Conservation (phyloP, 1,140 invertebrate species). For the Caerostris extrusa region DNA sequence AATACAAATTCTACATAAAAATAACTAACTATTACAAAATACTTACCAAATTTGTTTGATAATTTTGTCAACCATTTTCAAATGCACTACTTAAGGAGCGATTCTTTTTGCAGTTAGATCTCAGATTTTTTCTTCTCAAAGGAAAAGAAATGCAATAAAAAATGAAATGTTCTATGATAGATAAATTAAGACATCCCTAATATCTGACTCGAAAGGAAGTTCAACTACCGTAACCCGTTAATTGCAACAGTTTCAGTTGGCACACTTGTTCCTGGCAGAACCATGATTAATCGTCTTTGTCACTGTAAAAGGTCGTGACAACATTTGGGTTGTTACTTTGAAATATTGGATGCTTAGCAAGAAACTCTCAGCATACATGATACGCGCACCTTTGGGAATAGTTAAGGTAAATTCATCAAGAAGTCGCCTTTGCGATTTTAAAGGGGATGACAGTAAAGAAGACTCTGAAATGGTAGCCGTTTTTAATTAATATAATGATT, state of each 20-base stretch:
- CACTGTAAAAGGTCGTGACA: constrained; percentile 34
- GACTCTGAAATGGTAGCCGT: not conserved
- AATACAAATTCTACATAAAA: no score
- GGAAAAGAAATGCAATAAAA: no score
- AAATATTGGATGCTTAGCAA: constrained; percentile 41
- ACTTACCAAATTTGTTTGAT: no score
- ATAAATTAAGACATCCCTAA: constrained; percentile 17
- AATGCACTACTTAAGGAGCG: no score
- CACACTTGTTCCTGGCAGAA: constrained; percentile 44
- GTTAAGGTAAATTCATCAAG: not conserved
- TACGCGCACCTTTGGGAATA: not conserved
- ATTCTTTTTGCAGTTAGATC: no score
- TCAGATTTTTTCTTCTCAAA: no score
- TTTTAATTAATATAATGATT: not conserved
- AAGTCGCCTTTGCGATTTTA: not conserved
- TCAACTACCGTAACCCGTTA: constrained; percentile 56
- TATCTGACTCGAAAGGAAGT: constrained; percentile 37
- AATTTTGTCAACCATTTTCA: no score
- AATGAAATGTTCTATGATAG: not conserved
- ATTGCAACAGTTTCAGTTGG: constrained; percentile 59
- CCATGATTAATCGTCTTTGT: constrained; percentile 51
- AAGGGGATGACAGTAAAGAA: not conserved
- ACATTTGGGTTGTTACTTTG: constrained; percentile 39
- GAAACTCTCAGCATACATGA: constrained; percentile 1
- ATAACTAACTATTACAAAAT: no score